Percentiles rank a stretch among this genome's conserved stretches.
phyloP scores from a whole-genome alignment of 2,797 vertebrate genomes.

The Masticophis lateralis region DNA sequence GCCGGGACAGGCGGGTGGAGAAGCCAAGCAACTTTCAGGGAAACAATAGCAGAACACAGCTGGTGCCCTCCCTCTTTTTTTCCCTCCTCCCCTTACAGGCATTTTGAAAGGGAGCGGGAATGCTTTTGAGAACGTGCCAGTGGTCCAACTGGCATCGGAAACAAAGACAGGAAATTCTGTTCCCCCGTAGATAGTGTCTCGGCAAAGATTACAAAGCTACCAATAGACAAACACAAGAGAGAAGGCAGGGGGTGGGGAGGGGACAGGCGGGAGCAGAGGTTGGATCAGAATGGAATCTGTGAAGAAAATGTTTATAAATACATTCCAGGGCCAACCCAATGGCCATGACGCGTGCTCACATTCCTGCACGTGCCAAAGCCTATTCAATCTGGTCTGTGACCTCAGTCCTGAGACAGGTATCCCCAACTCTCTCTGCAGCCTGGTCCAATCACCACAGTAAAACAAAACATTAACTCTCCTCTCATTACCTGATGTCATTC shows the following conservation, averaged over 20 bases:
- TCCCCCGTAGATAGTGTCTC: slow-evolving; percentile 81
- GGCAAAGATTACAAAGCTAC: slow-evolving; percentile 80
- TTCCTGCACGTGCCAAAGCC: slow-evolving; percentile 71
- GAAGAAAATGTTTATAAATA: slow-evolving; percentile 78
- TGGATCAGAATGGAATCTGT: slow-evolving; percentile 78
- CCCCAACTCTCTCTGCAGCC: slow-evolving; percentile 40
- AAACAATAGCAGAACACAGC: slow-evolving; percentile 77
- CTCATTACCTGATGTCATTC: neutral
- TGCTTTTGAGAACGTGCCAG: slow-evolving; percentile 82
- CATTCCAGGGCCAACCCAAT: slow-evolving; percentile 68
- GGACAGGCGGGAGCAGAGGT: slow-evolving; percentile 66
- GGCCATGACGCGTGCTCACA: slow-evolving; percentile 69
- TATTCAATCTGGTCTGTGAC: neutral
- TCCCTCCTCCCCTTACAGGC: slow-evolving; percentile 61
- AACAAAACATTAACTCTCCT: neutral
- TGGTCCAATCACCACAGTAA: slow-evolving; percentile 31
- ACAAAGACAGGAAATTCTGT: slow-evolving; percentile 84
- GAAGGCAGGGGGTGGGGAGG: slow-evolving; percentile 63
- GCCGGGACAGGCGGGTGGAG: slow-evolving; percentile 60
- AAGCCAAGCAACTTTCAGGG: slow-evolving; percentile 54
- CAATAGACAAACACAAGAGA: slow-evolving; percentile 80
- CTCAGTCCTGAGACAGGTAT: slow-evolving; percentile 57
- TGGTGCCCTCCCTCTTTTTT: slow-evolving; percentile 70
- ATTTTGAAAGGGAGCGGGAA: slow-evolving; percentile 78
- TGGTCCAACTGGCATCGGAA: slow-evolving; percentile 76